Base-by-base conservation (phyloP, 1,140 invertebrate species). In the Leptonema lineaticorne region DNA sequence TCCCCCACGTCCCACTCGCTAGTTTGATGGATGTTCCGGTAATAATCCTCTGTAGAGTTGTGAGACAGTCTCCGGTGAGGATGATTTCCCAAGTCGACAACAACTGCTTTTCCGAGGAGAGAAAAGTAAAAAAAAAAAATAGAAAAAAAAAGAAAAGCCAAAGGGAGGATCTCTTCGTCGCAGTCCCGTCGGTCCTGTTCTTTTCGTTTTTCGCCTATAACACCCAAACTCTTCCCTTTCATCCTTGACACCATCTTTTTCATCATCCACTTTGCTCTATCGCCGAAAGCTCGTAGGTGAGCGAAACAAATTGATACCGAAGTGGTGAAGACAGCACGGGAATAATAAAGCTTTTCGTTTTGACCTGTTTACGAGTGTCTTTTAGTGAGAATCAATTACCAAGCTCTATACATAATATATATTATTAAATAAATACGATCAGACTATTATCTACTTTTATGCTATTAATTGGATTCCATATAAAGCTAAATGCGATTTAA, bases 231-330 rank as follows among this genome's bases (percentile, higher is more conserved):
- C n/a, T n/a, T n/a, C n/a, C n/a, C n/a, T n/a, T n/a, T n/a, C n/a
- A n/a, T n/a, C n/a, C n/a, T n/a, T n/a, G n/a, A n/a, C n/a, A n/a
- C n/a, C n/a, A n/a, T n/a, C n/a, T n/a, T n/a, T n/a, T n/a, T n/a
- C n/a, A n/a, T n/a, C n/a, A n/a, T n/a, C n/a, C n/a, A n/a, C n/a
- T n/a, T n/a, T n/a, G n/a, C n/a, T 2, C 9, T 14, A 14, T 5
- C 20, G 20, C n/a, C 50, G 3, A 7, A 24, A 26, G 50, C 50
- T 26, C 50, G 7, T 24, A 9, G 18, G 14, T 2, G 50, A 18
- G 50, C 50, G 50, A 53, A 53, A 53, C 50, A 53, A 53, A 53
- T 53, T 53, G 50, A 53, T 53, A 53, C 50, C 50, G 50, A 53
- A 53, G 50, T 53, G 50, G 50, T 24, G 50, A 53, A 53, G 50